Percentiles rank a stretch among this genome's conserved stretches.
phyloP scores from a whole-genome alignment of 2,797 vertebrate species.

The Basileuterus tristriatus region DNA sequence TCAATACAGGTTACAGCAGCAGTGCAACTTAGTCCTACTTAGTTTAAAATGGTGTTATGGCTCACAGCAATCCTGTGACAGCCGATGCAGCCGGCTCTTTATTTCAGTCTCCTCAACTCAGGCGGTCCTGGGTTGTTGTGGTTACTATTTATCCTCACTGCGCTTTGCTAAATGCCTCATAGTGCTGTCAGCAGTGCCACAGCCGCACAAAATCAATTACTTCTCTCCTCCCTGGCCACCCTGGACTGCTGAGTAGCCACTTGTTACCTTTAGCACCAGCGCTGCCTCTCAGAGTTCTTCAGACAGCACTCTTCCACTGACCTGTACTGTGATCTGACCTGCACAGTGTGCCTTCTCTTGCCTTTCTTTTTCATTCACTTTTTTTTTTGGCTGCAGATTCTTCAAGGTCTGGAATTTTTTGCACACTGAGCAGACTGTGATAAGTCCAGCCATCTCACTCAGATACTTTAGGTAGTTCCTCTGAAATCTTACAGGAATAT shows the following conservation, averaged over 20 bases:
- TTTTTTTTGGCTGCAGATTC: neutral
- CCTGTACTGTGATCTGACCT: fast-evolving
- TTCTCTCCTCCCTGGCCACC: neutral
- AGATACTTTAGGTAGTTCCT: neutral
- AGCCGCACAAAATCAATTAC: neutral
- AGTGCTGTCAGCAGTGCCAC: neutral
- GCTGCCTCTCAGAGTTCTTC: neutral
- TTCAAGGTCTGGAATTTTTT: neutral
- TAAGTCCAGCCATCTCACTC: neutral
- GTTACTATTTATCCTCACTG: neutral
- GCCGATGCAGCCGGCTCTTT: neutral
- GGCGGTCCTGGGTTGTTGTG: neutral
- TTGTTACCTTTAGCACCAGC: neutral
- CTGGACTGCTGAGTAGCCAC: neutral
- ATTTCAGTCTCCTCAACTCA: neutral
- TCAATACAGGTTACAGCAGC: neutral
- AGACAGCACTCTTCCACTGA: neutral
- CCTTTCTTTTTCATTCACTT: neutral
- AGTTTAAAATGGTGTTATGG: neutral
- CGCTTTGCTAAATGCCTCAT: neutral
- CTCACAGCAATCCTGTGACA: neutral
- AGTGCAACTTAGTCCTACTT: neutral
- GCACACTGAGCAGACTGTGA: neutral
- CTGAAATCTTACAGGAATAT: neutral
- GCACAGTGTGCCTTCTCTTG: neutral